Conservation (phyloP, 2,797 vertebrate species). For the Channa striata region DNA sequence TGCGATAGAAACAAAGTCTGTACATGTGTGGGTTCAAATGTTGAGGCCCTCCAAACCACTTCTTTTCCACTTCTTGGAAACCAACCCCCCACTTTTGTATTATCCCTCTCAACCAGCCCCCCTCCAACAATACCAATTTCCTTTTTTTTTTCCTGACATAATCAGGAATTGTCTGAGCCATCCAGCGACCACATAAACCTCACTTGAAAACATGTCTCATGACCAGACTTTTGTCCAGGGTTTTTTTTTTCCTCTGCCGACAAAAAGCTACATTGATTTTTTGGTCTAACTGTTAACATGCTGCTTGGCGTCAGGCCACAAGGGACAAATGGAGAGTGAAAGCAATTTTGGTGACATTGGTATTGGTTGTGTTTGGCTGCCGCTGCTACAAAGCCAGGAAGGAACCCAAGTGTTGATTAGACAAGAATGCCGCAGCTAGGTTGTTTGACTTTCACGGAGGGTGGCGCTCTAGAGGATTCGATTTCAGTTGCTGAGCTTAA, state of each 20-base stretch:
- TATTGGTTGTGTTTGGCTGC: constrained; percentile 29
- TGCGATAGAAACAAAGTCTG: constrained; percentile 61
- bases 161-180: constrained; percentile 79
- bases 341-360: constrained; percentile 26
- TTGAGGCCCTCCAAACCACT: constrained; percentile 78
- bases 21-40: constrained; percentile 74
- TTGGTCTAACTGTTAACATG: constrained; percentile 73
- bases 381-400: constrained; percentile 5
- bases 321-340: constrained; percentile 39
- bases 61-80: constrained; percentile 86
- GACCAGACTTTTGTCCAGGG: constrained; percentile 76
- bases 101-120: constrained; percentile 64
- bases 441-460: constrained; percentile 32
- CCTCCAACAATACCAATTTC: constrained; percentile 68
- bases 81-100: constrained; percentile 79
- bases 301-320: constrained; percentile 52
- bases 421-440: constrained; percentile 13
- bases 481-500: constrained; percentile 13
- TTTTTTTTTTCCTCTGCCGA: constrained; percentile 54
- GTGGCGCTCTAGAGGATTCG: constrained; percentile 1
- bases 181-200: constrained; percentile 83
- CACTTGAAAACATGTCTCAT: constrained; percentile 75
- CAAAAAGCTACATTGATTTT: constrained; percentile 66
- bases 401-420: constrained; percentile 21
- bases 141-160: constrained; percentile 72